Conservation (phyloP, 1,140 invertebrate genomes). For the Heliconius hermathena region DNA sequence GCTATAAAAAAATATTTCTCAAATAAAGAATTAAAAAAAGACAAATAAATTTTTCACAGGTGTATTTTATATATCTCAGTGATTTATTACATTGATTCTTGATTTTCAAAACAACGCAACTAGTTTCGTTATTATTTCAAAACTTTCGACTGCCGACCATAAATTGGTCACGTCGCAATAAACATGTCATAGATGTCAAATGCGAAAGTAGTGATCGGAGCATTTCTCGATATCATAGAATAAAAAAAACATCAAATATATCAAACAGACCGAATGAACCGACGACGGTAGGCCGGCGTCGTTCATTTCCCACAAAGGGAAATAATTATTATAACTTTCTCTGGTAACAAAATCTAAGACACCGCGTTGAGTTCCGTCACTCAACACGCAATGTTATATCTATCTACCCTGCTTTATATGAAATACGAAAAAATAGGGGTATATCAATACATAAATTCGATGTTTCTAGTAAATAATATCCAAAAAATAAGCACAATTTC, state of each 20-base stretch:
- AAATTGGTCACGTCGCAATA: constrained; percentile 3
- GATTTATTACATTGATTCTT: not conserved
- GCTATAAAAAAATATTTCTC: not conserved
- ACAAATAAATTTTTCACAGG: not conserved
- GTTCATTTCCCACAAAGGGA: too few species aligned
- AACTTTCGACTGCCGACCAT: not conserved
- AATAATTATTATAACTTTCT: too few species aligned
- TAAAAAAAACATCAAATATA: not conserved
- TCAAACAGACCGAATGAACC: too few species aligned
- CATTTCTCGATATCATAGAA: not conserved
- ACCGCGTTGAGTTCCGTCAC: too few species aligned
- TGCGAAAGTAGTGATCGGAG: not conserved
- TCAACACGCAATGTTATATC: too few species aligned
- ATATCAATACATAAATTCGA: not conserved
- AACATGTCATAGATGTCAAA: constrained; percentile 8
- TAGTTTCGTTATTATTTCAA: not conserved
- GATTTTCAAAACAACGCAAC: constrained; percentile 2
- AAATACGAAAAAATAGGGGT: too few species aligned
- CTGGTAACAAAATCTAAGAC: too few species aligned
- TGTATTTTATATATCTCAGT: not conserved
- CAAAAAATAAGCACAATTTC: constrained; percentile 11
- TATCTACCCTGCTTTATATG: too few species aligned
- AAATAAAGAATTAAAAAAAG: not conserved
- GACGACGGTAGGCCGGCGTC: too few species aligned
- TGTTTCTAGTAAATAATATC: not conserved